Base-by-base conservation (phyloP, 2,113 vertebrate genomes). In the Patagioenas fasciata region DNA sequence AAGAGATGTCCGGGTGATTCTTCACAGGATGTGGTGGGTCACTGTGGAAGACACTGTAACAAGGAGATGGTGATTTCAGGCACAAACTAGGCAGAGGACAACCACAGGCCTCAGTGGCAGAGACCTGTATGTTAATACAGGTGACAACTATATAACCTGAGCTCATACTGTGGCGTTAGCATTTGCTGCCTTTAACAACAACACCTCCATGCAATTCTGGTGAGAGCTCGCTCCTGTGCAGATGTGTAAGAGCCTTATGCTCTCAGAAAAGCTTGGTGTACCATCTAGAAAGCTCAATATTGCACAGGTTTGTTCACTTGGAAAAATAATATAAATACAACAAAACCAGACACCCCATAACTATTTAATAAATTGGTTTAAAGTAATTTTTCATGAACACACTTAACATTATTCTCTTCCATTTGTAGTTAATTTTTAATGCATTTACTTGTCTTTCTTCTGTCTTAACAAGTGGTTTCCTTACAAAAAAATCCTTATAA, bases 141-240 rank as follows among this genome's bases (percentile, higher is more conserved):
- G 51, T 0, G 0, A 11, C 0, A 5, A 10, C 15, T 11, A 4
- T 0, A 6, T 9, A 38, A 66, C 19, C 64, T 18, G 19, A 70
- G 66, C 20, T 24, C 5, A 5, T 1, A 1, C 20, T 11, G 53
- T 6, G 34, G 47, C 34, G 7, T 4, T 40, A 26, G 16, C 5
- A 9, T 10, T 23, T 4, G 2, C 28, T 69, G 67, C 54, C 60
- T 56, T 62, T 21, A 38, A 5, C 34, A 53, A 3, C 1, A 6
- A 4, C 57, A 5, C n/a, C 53, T 23, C 10, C 1, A 6, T 3
- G 26, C 3, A 4, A 17, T 36, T 31, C 61, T 50, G 17, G 4
- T 11, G 12, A 48, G 38, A 70, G 44, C 64, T 77, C 0, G 0
- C 32, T 65, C 29, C 48, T 25, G 3, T 1, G 11, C 64, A 47